Evolutionary conservation across 2,888 invertebrate species (phyloP).

Genomic region (Glaucopsyche alexis): DNA sequence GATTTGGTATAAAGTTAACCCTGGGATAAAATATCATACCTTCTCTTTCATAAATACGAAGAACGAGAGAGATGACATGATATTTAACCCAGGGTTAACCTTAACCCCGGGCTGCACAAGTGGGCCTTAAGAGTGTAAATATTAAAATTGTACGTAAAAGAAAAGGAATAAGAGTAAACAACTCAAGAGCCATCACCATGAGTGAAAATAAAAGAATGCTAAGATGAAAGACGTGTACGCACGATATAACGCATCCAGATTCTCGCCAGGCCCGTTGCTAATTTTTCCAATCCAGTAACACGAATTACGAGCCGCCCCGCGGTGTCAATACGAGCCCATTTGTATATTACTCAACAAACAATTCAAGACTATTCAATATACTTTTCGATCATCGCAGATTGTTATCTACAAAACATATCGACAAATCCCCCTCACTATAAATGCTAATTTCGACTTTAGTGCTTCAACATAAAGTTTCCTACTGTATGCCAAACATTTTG

Average conservation of each 20-base stretch:
- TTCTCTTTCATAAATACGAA: too few species aligned
- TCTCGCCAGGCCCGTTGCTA: constrained; percentile 33
- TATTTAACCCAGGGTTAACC: too few species aligned
- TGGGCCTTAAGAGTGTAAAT: background rate
- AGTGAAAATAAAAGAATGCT: constrained; percentile 24
- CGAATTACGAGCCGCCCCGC: constrained; percentile 62
- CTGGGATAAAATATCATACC: too few species aligned
- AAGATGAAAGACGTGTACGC: constrained; percentile 28
- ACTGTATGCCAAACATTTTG: constrained; percentile 20
- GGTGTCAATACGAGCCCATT: constrained; percentile 65
- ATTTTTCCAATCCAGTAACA: constrained; percentile 43
- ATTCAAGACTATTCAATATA: constrained; percentile 73
- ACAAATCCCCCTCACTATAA: constrained; percentile 32
- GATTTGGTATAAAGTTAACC: too few species aligned
- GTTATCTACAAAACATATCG: constrained; percentile 51
- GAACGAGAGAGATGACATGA: too few species aligned
- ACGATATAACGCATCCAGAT: constrained; percentile 32
- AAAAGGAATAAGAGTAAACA: background rate
- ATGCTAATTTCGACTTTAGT: constrained; percentile 32
- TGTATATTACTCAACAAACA: constrained; percentile 69
- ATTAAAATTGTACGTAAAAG: constrained; percentile 3
- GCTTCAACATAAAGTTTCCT: background rate
- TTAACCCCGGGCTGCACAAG: too few species aligned
- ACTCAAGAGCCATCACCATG: constrained; percentile 27
- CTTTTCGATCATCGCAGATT: constrained; percentile 63